Evolutionary conservation across 2,113 vertebrate genomes (phyloP).

Genomic region (Rallus limicola): DNA sequence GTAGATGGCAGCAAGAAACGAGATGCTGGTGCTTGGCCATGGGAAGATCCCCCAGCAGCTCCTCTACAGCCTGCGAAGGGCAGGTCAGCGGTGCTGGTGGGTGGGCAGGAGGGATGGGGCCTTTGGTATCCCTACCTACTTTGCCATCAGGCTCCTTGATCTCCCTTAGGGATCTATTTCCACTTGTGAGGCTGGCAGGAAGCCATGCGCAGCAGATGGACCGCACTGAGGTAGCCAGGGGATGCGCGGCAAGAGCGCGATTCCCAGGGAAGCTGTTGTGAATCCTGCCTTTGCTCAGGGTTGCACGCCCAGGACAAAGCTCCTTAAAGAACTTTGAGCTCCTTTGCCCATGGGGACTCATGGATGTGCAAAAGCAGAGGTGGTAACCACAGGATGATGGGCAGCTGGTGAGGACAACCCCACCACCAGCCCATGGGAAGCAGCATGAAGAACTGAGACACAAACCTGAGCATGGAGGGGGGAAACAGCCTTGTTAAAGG

Average conservation of each 20-base stretch:
- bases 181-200: constrained; percentile 34
- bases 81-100: background rate
- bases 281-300: background rate
- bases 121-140: background rate
- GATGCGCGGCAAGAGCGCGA: background rate
- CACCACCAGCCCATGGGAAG: background rate
- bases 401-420: background rate
- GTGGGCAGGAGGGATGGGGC: background rate
- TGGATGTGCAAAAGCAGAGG: too few species aligned
- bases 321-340: background rate
- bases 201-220: constrained; percentile 45
- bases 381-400: rapidly evolving
- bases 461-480: background rate
- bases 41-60: background rate
- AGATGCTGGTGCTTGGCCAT: background rate
- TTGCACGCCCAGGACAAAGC: too few species aligned
- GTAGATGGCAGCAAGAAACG: background rate
- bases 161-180: background rate
- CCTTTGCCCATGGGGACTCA: background rate
- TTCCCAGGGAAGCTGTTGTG: constrained; percentile 1
- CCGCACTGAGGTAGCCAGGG: constrained; percentile 34
- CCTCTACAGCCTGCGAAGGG: background rate
- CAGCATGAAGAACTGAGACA: rapidly evolving
- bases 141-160: constrained; percentile 34
- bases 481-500: background rate